phyloP scores from a whole-genome alignment of 2,797 vertebrate species.

The Manis pentadactyla region DNA sequence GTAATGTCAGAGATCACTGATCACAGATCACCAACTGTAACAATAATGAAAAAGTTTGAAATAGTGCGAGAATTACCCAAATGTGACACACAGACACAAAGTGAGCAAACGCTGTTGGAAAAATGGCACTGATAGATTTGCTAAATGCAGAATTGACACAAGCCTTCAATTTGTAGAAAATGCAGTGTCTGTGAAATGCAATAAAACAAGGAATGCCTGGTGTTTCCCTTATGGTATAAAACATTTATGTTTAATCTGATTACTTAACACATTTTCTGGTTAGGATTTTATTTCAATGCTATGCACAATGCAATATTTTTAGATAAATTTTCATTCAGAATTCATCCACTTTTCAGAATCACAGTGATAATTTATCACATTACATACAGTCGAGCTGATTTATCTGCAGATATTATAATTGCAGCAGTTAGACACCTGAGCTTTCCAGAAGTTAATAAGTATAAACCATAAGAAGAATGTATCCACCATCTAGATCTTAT shows the following conservation, averaged over 20 bases:
- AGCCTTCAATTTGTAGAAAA: neutral
- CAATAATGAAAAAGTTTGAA: neutral
- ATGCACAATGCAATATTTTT: neutral
- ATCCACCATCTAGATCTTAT: neutral
- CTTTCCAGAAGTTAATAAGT: neutral
- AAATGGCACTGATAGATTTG: neutral
- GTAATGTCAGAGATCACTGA: neutral
- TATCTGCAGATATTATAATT: neutral
- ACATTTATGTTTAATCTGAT: neutral
- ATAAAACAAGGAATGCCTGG: neutral
- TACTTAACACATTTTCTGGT: neutral
- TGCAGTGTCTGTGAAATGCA: neutral
- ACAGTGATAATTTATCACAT: neutral
- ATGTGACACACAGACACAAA: neutral
- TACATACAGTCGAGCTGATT: neutral
- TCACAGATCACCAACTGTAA: neutral
- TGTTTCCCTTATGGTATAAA: neutral
- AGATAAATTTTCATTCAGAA: neutral
- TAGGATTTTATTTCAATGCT: neutral
- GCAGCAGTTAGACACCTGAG: neutral
- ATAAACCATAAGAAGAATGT: neutral
- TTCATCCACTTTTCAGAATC: neutral
- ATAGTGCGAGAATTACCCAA: neutral
- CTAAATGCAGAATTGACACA: neutral
- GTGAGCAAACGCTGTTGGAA: neutral